Evolutionary conservation across 1,140 invertebrate species (phyloP).

Genomic region (Tachypleus tridentatus): DNA sequence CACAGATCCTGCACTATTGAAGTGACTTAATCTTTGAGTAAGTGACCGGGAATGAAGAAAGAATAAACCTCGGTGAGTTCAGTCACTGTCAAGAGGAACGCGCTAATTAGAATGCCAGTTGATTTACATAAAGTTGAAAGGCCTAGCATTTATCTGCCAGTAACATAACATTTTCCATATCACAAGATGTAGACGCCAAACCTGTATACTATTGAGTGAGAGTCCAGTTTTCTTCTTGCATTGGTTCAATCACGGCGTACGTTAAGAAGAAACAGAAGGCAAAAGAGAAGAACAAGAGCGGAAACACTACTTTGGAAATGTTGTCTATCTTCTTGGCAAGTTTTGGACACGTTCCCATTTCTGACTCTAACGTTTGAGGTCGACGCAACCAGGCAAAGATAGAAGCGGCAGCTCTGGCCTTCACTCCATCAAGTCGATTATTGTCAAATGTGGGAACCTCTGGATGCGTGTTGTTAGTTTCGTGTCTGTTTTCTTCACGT

Average conservation of each 20-base stretch:
- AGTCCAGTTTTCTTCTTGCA: constrained; percentile 21
- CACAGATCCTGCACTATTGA: no score
- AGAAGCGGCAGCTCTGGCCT: not conserved
- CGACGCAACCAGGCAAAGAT: constrained; percentile 25
- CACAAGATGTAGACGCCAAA: no score
- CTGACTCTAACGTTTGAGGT: constrained; percentile 16
- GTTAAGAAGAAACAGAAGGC: constrained; percentile 87
- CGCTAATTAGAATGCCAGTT: no score
- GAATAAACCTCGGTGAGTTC: no score
- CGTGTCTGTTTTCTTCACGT: not conserved
- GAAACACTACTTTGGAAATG: constrained; percentile 81
- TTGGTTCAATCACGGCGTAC: constrained; percentile 39
- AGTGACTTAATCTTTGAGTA: no score
- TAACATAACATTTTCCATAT: no score
- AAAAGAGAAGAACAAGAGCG: constrained; percentile 78
- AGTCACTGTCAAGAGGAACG: no score
- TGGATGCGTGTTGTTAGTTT: not conserved
- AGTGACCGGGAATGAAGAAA: no score
- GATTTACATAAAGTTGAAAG: no score
- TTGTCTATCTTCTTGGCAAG: constrained; percentile 74
- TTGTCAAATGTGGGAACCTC: not conserved
- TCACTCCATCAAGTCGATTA: not conserved
- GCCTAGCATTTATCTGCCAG: no score
- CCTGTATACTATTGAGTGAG: not conserved
- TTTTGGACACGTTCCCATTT: constrained; percentile 63